Evolutionary conservation across 2,888 invertebrate genomes (phyloP), one percentile per base, ranked within the genome.

Genomic region (Conomelus anceps): DNA sequence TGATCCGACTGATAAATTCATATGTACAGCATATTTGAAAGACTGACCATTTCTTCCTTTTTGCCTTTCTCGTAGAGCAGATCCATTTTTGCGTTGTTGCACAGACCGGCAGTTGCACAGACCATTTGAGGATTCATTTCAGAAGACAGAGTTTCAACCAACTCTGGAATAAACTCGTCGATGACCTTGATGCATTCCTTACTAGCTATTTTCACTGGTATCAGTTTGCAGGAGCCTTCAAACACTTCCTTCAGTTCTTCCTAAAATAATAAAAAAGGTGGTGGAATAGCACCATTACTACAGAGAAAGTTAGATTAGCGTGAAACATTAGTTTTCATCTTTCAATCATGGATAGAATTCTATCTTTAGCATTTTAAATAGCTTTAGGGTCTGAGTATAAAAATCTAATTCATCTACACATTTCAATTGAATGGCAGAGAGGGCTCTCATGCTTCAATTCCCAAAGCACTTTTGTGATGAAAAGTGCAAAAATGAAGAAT

Each of bases 41-140:
- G 17, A 24, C 22, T 22, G 4, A 86, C 86, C 86, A 86, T 11
- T 86, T 86, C 29, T 26, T 86, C 63, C 63, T n/a, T 63, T n/a
- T 63, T 63, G 63, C 20, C n/a, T 13, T 63, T 63, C 89, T 92
- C 94, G 90, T 94, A 93, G 91, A 97, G 92, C 88, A 94, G 93
- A 92, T 97, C 96, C 89, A 97, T 96, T 90, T 94, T 94, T 6
- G 94, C 95, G 92, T 95, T 98, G 93, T 98, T 98, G 92, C 98
- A 98, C 7, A 98, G 95, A 0, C 98, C 98, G 88, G 98, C 97
- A 17, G 98, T 97, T 0, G 97, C 95, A 93, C 98, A 98, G 41
- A 98, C 98, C 41, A 96, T 95, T 92, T 97, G 96, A 0, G 98
- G 98, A 94, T 98, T 96, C 98, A 98, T 98, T 93, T 98, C 95